Percentiles rank a stretch among this genome's conserved stretches.
Evolutionary conservation across 2,888 invertebrate species (phyloP).

Genomic region (Proisotoma minuta): DNA sequence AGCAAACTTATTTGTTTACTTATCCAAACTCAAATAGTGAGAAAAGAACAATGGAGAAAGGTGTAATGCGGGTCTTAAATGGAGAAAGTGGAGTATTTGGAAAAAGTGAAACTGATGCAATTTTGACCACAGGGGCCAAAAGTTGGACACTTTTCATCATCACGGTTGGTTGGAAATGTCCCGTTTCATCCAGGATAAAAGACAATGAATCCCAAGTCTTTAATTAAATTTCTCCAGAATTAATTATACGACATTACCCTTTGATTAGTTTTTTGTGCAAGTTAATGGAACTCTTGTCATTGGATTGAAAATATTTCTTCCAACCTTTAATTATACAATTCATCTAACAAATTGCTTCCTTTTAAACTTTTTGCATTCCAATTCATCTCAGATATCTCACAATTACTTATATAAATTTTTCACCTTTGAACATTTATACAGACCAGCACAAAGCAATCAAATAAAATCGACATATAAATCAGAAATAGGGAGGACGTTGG

Average conservation of each 20-base stretch:
- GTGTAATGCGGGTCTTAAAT: too few species aligned
- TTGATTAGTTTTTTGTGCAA: conserved; percentile 12
- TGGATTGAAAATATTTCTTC: too few species aligned
- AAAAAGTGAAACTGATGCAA: not conserved
- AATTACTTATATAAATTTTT: not conserved
- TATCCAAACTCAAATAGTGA: too few species aligned
- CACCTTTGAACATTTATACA: conserved; percentile 41
- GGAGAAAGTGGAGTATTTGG: too few species aligned
- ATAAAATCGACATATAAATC: conserved; percentile 59
- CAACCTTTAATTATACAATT: too few species aligned
- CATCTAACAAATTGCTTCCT: conserved; percentile 14
- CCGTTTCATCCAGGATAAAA: not conserved
- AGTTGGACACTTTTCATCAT: too few species aligned
- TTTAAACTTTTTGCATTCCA: conserved; percentile 24
- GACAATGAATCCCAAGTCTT: not conserved
- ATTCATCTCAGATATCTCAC: not conserved
- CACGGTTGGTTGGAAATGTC: conserved; percentile 9
- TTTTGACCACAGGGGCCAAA: not conserved
- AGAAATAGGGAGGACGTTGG: conserved; percentile 62
- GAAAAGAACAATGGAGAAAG: too few species aligned
- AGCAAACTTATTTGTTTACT: too few species aligned
- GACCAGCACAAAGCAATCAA: conserved; percentile 57
- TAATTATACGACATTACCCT: conserved; percentile 16
- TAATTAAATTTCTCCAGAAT: conserved; percentile 13
- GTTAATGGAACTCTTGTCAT: too few species aligned